These are phyloP conservation scores for Drosophila anomelani DNA, from an alignment of 2,888 invertebrate genomes.

Conservation along the genomic window DNA sequence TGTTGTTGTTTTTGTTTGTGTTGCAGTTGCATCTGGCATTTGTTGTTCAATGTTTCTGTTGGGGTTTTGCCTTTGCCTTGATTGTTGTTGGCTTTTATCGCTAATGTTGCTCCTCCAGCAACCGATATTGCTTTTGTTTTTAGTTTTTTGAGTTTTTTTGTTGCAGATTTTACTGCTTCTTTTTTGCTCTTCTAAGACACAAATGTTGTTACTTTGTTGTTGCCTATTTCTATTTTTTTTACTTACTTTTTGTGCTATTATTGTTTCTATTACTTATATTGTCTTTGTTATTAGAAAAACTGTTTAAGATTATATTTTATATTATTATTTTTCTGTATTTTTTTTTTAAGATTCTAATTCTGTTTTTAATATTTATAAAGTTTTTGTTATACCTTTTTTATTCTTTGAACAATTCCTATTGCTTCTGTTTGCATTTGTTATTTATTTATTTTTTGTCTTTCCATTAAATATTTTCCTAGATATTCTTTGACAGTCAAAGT, in stretches of 20 bases:
- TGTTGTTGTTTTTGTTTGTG: background rate
- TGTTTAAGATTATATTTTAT: no score
- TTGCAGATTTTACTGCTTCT: background rate
- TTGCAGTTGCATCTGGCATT: slow-evolving; percentile 13
- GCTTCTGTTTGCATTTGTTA: background rate
- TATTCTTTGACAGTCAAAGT: no score
- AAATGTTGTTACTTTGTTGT: background rate
- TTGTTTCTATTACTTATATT: no score
- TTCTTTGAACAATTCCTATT: no score
- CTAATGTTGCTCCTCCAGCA: background rate
- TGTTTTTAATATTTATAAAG: background rate
- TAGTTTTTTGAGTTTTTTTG: background rate
- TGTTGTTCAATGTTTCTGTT: slow-evolving; percentile 38
- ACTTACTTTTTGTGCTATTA: no score
- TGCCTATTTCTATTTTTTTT: background rate
- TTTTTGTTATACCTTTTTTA: background rate
- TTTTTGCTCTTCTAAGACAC: background rate
- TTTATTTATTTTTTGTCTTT: slow-evolving; percentile 1
- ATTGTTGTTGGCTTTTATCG: slow-evolving; percentile 11
- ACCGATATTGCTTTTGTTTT: background rate
- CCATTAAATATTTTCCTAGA: background rate
- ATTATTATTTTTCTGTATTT: background rate
- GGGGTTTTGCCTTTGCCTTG: background rate
- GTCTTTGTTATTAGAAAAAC: no score
- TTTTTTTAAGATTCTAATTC: background rate